Conservation (phyloP, 2,888 invertebrate genomes). For the Tenthredo amoena region DNA sequence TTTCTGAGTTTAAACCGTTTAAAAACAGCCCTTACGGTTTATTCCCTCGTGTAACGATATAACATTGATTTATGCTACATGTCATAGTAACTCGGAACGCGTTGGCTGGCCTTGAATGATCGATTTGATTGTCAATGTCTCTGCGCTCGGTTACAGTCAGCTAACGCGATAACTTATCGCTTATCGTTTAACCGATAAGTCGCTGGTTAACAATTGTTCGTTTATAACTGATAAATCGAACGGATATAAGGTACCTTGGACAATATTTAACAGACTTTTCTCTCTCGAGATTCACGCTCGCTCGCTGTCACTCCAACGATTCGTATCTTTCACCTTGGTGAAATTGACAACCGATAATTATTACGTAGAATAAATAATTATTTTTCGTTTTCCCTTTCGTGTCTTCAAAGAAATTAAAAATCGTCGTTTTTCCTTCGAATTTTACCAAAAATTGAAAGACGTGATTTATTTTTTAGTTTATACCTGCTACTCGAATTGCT, state of each 20-base stretch:
- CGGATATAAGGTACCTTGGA: neutral
- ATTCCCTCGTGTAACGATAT: neutral
- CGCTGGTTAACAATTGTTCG: slow-evolving; percentile 2
- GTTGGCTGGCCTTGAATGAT: slow-evolving; percentile 17
- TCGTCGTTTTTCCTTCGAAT: neutral
- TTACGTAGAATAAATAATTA: no score
- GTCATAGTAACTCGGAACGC: neutral
- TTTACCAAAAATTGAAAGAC: no score
- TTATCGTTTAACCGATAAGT: slow-evolving; percentile 19
- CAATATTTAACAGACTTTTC: neutral
- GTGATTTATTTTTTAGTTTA: no score
- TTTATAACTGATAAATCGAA: slow-evolving; percentile 11
- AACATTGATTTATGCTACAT: neutral
- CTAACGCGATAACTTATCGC: slow-evolving; percentile 35
- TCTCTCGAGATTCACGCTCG: neutral
- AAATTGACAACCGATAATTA: neutral
- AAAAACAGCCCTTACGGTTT: neutral
- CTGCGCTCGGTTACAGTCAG: neutral
- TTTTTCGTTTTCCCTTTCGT: no score
- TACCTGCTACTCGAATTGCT: no score
- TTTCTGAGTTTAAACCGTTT: neutral
- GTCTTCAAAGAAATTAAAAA: no score
- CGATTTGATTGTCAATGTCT: slow-evolving; percentile 48
- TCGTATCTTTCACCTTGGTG: no score
- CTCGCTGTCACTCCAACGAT: no score